A percentile compares a stretch with the other conserved stretches of the same genome.
phyloP scores from a whole-genome alignment of 2,797 vertebrate genomes.

The Dendrocincla fuliginosa region DNA sequence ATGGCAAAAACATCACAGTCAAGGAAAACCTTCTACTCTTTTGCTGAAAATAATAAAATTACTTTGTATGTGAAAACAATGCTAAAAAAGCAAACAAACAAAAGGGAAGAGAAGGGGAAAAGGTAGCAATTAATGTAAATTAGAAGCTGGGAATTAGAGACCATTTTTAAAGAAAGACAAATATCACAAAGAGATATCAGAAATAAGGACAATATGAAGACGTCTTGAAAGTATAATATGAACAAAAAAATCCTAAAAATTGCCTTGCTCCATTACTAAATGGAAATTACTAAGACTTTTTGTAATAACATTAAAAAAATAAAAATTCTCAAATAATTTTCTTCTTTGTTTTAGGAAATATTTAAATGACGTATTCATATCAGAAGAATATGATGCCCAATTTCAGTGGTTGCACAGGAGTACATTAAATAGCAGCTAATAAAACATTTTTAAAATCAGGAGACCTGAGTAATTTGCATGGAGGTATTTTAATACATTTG shows the following conservation, averaged over 20 bases:
- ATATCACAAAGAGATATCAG: neutral
- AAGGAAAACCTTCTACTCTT: neutral
- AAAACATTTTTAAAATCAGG: slow-evolving; percentile 66
- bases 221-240: neutral
- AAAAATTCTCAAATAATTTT: neutral
- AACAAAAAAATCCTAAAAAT: neutral
- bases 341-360: neutral
- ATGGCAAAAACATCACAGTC: neutral
- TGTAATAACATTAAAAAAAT: neutral
- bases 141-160: neutral
- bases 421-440: slow-evolving; percentile 64
- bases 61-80: neutral
- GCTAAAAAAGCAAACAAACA: neutral
- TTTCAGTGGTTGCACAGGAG: slow-evolving; percentile 26
- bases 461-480: slow-evolving; percentile 48
- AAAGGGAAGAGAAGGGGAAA: neutral
- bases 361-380: neutral
- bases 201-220: neutral
- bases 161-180: neutral
- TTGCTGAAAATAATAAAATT: neutral
- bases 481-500: slow-evolving; percentile 60
- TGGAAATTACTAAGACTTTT: neutral
- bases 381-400: slow-evolving; percentile 16
- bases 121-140: neutral
- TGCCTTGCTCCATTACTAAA: neutral